Evolutionary conservation across 2,888 invertebrate genomes (phyloP), one percentile per base, ranked within the genome.

Genomic region (Iselma pallidipennis): DNA sequence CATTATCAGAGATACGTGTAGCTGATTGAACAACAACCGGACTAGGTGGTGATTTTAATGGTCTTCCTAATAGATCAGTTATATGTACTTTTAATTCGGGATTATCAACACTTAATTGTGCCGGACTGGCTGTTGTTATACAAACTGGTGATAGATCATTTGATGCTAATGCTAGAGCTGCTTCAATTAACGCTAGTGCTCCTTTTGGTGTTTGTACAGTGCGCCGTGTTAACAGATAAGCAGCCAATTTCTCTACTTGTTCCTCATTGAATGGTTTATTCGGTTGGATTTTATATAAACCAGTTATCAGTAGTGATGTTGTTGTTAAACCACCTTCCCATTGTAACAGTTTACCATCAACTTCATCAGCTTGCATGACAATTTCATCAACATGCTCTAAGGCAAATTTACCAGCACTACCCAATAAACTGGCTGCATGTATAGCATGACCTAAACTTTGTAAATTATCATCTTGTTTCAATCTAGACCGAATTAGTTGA

Each of bases 341-440:
- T 83, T 97, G 93, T 65, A 95, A 83, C 73, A 91, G 89, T 74
- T 88, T 89, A 10, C 92, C 91, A 82, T 97, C 94, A 28, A 78
- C 91, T 85, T 98, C 97, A 82, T 98, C 98, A 1, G 97, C 97
- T 76, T 97, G 96, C 2, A 94, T 90, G 62, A 98, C 85, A n/a
- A 94, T 91, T 78, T 96, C 95, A 81, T 96, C 96, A 23, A 96
- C 90, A 56, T 93, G 89, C 62, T 92, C 89, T 48, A 88, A 86
- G 48, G 86, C 85, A 75, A 88, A 88, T 50, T 83, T 85, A 14
- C 90, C 89, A 59, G 89, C 88, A 68, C 85, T 86, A 31, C 76
- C 76, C 69, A 96, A 83, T 67, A 90, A 86, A 49, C 92, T 84
- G n/a, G 94, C 94, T 54, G 93, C 86, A 61, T 90, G 89, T 72